Evolutionary conservation across 2,113 vertebrate genomes (phyloP).

Genomic region (Hipposideros armiger): DNA sequence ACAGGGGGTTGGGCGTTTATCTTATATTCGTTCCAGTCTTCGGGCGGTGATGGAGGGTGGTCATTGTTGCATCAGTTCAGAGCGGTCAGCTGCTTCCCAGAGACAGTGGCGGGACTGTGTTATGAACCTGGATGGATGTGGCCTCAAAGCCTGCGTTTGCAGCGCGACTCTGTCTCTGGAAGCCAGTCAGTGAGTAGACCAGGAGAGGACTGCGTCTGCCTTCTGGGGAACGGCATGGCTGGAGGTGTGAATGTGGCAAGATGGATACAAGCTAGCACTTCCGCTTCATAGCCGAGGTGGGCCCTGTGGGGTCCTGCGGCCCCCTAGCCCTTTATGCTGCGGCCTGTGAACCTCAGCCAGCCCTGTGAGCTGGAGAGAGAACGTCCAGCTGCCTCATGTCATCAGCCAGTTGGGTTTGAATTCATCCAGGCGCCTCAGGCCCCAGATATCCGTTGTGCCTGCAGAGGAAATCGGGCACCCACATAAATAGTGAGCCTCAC

Average conservation of each 20-base stretch:
- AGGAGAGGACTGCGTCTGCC: neutral
- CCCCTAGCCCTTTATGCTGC: too few relatives aligned
- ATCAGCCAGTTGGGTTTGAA: neutral
- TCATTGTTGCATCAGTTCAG: neutral
- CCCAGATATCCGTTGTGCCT: neutral
- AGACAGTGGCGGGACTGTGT: neutral
- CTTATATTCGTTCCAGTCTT: neutral
- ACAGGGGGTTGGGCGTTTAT: neutral
- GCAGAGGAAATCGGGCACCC: neutral
- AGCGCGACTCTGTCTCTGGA: neutral
- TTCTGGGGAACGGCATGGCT: neutral
- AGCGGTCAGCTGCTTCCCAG: neutral
- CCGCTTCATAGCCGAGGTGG: neutral
- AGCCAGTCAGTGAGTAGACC: neutral
- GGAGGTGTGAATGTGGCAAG: neutral
- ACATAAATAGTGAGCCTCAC: accelerated
- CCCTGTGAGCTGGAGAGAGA: neutral
- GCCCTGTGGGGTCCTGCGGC: neutral
- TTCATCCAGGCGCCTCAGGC: neutral
- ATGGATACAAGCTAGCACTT: too few relatives aligned
- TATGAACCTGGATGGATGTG: neutral
- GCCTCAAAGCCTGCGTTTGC: neutral
- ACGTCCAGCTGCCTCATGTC: neutral
- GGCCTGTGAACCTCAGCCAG: neutral
- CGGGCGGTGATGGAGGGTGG: neutral